Evolutionary conservation across 2,888 invertebrate species (phyloP), one percentile per base, ranked within the genome.

Genomic region (Cheilosia impressa): DNA sequence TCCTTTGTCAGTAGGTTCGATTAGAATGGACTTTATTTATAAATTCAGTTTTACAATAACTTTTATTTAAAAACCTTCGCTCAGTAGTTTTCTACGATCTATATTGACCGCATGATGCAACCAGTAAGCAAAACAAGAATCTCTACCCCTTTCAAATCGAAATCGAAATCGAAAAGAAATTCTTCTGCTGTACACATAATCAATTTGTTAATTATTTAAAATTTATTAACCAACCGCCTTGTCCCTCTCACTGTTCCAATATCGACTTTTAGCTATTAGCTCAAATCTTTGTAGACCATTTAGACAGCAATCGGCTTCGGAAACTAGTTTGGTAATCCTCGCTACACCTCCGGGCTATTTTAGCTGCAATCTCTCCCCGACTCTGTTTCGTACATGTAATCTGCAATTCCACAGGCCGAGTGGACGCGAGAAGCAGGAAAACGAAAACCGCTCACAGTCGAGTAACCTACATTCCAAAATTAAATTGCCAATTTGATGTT

Each of bases 391-490:
- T 38, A 38, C 13, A 38, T 38, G 4, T 38, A 27, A 27, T 27
- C 27, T 38, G 38, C 38, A 38, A 38, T 38, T 38, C 38, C 38
- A 38, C 38, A 24, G 2, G 10, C 13, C 4, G 22, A 19, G 22
- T 53, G 34, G 9, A 43, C 34, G 38, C 34, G 38, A 68, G 43
- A 41, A 53, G 41, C 52, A 66, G 66, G 41, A 66, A 66, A 68
- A 68, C 17, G 19, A 52, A 55, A 43, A 19, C 27, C 19, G 41
- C 4, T n/a, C 45, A 45, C 58, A 58, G 50, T 38, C 57, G 47
- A 27, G 17, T 72, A 52, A 60, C 71, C 60, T 60, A 72, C 60
- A 72, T 60, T 72, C 69, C 69, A 57, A 57, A 31, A 69, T 55
- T 68, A 24, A 55, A 69, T 31, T 24, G 34, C 50, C 55, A 69